A percentile compares a stretch with the other conserved stretches of the same genome.
phyloP scores from a whole-genome alignment of 2,113 vertebrate species.

The Vulpes ferrilata region DNA sequence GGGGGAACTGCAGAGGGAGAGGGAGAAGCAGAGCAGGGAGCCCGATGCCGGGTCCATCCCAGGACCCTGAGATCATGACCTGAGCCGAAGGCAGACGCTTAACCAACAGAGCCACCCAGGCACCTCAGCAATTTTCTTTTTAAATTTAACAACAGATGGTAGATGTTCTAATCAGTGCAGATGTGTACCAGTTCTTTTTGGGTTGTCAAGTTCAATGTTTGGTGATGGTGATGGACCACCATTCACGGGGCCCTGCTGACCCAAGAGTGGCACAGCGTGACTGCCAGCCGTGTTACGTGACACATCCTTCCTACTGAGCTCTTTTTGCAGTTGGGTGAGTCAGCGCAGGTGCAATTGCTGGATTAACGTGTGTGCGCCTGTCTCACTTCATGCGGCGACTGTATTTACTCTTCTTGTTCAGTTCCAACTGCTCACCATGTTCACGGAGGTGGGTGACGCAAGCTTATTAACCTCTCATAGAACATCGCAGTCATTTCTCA shows the following conservation, averaged over 20 bases:
- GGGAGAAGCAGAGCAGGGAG: too few relatives aligned
- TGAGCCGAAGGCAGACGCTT: too few relatives aligned
- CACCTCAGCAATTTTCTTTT: neutral
- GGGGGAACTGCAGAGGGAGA: too few relatives aligned
- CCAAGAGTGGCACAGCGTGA: rapidly evolving
- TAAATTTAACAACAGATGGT: neutral
- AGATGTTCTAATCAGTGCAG: neutral
- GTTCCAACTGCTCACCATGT: neutral
- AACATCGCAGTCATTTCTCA: neutral
- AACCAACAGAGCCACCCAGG: too few relatives aligned
- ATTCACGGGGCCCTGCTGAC: neutral
- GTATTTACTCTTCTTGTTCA: neutral
- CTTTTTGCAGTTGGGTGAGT: neutral
- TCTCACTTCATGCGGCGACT: too few relatives aligned
- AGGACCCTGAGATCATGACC: too few relatives aligned
- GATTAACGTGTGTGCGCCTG: neutral
- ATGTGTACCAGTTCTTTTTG: neutral
- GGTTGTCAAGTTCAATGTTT: neutral
- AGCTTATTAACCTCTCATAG: neutral
- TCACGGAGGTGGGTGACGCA: neutral
- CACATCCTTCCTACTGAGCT: neutral
- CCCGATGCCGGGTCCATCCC: too few relatives aligned
- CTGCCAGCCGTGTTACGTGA: too few relatives aligned
- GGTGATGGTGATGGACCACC: neutral
- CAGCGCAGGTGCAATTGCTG: neutral